Conservation (phyloP, 2,797 vertebrate species). For the Sebastes flavidus region DNA sequence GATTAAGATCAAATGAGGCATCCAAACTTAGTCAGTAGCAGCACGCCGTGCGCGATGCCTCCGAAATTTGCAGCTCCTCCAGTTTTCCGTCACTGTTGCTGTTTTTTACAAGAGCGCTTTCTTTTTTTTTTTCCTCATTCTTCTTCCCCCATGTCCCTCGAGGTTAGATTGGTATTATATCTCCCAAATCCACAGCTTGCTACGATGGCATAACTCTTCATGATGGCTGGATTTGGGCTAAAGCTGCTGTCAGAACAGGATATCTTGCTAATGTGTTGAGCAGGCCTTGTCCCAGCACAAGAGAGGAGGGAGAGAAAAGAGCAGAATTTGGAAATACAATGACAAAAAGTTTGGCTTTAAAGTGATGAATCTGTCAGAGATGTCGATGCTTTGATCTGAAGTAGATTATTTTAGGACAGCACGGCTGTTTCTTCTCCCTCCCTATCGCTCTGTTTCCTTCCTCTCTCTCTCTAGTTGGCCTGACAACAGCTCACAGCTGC, state of each 20-base stretch:
- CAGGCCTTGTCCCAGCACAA: conserved; percentile 40
- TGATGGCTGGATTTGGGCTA: conserved; percentile 75
- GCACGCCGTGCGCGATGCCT: not conserved
- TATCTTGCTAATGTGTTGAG: conserved; percentile 73
- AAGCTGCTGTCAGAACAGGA: conserved; percentile 75
- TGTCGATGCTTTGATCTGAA: conserved; percentile 39
- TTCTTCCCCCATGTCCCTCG: conserved; percentile 43
- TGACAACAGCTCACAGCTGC: conserved; percentile 77
- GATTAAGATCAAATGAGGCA: conserved; percentile 35
- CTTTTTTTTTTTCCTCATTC: conserved; percentile 6
- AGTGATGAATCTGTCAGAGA: conserved; percentile 38
- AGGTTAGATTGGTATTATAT: conserved; percentile 67
- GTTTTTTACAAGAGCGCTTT: conserved; percentile 40
- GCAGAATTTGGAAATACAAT: not conserved
- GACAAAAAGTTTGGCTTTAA: conserved; percentile 23
- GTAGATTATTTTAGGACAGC: conserved; percentile 31
- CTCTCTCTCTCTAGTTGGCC: conserved; percentile 19
- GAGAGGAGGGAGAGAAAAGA: not conserved
- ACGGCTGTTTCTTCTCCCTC: conserved; percentile 16
- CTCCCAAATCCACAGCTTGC: conserved; percentile 60
- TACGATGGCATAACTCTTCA: conserved; percentile 72
- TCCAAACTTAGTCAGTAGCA: not conserved
- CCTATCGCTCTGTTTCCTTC: not conserved
- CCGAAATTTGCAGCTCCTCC: conserved; percentile 8
- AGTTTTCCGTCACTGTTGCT: conserved; percentile 42